Conservation (phyloP, 2,113 vertebrate species). For the Polyodon spathula region DNA sequence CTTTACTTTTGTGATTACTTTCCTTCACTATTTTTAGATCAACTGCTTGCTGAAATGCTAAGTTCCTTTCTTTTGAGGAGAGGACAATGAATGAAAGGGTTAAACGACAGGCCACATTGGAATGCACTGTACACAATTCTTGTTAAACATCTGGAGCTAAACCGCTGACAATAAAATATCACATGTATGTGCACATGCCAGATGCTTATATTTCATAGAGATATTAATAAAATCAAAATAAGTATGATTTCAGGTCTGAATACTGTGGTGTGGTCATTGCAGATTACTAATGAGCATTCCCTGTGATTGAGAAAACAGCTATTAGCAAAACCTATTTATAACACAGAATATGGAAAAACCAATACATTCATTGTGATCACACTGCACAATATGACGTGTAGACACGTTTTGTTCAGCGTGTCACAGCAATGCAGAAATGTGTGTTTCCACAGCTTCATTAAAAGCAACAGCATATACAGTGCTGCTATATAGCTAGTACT, state of each 20-base stretch:
- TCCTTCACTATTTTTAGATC: not conserved
- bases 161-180: too few species aligned
- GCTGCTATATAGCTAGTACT: too few species aligned
- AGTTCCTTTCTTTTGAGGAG: not conserved
- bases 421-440: not conserved
- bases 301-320: constrained; percentile 21
- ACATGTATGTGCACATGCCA: too few species aligned
- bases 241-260: too few species aligned
- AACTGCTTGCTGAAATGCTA: not conserved
- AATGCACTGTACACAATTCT: too few species aligned
- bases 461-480: not conserved
- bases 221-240: too few species aligned
- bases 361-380: constrained; percentile 25
- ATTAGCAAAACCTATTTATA: constrained; percentile 32
- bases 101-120: not conserved
- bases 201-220: too few species aligned
- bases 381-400: constrained; percentile 23
- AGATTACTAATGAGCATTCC: too few species aligned
- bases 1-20: not conserved
- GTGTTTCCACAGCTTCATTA: not conserved
- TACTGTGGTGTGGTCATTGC: too few species aligned
- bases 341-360: constrained; percentile 16
- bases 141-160: too few species aligned
- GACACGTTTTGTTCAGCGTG: not conserved
- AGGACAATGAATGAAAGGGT: not conserved